These are phyloP conservation scores for Amiota minor DNA, from an alignment of 2,888 invertebrate species.

Conservation along the genomic window DNA sequence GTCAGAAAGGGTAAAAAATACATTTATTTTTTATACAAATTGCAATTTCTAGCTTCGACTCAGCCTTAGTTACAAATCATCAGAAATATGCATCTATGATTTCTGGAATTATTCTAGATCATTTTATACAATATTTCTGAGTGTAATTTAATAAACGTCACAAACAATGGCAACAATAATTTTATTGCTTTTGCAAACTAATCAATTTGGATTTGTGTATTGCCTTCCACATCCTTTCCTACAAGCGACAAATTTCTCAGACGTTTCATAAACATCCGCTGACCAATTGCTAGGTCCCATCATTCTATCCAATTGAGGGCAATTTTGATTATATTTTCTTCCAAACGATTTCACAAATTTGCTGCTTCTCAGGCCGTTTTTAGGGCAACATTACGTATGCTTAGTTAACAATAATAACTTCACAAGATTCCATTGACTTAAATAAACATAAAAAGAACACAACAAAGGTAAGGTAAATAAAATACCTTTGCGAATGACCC, in stretches of 20 bases:
- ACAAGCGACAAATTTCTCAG: too few relatives aligned
- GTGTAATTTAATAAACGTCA: conserved; percentile 22
- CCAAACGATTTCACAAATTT: conserved; percentile 69
- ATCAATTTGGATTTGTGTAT: conserved; percentile 7
- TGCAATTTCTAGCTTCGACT: too few relatives aligned
- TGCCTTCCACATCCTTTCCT: too few relatives aligned
- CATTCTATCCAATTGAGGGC: conserved; percentile 65
- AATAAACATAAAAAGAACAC: conserved; percentile 5
- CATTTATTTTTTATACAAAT: too few relatives aligned
- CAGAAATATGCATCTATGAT: too few relatives aligned
- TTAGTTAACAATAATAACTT: conserved; percentile 29
- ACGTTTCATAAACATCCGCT: too few relatives aligned
- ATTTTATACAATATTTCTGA: background rate
- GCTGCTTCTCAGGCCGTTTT: conserved; percentile 44
- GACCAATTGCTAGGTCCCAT: background rate
- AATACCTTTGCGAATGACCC: background rate
- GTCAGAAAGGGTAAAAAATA: too few relatives aligned
- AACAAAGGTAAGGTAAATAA: background rate
- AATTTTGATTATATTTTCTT: conserved; percentile 69
- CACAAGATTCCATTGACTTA: conserved; percentile 17
- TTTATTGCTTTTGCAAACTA: conserved; percentile 21
- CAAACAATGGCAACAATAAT: background rate
- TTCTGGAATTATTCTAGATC: background rate
- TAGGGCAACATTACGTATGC: conserved; percentile 45
- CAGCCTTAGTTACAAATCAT: too few relatives aligned